Evolutionary conservation across 2,797 vertebrate species (phyloP), one percentile per base, ranked within the genome.

Genomic region (Esox lucius): DNA sequence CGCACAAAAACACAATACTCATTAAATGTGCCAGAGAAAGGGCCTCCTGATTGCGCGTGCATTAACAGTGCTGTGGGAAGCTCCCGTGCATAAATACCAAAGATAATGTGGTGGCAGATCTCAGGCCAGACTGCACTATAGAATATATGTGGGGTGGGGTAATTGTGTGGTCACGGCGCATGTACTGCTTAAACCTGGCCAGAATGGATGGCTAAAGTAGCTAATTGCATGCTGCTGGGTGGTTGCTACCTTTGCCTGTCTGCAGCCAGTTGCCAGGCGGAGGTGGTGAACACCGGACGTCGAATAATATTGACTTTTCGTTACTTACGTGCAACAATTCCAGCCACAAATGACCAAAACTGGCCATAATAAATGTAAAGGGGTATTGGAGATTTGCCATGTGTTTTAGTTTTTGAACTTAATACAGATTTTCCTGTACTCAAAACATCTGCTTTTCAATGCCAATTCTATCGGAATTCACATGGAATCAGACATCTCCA

Each of bases 1-100:
- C 62, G 17, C 82, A 86, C 89, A 86, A 89, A 86, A 87, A 87
- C 84, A 78, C 86, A 82, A 86, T 87, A 84, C 81, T 86, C 83
- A 75, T 87, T 87, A 86, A 87, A 87, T 72, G 53, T n/a, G 53
- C 19, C 19, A 56, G 53, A 56, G 3, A 22, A 56, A 56, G 7
- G 53, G 1, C 17, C 17, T n/a, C 51, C 35, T 39, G 35, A n/a
- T 7, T 19, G 17, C 8, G 8, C n/a, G 7, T 56, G 53, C 53
- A 9, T 56, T 56, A 22, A 22, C 12, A 56, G 53, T 22, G 53
- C 22, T 64, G 61, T 64, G 26, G 61, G 24, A 64, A n/a, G 53
- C 53, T 56, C 8, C 53, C n/a, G 53, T 22, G n/a, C 53, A 22
- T 56, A 56, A 56, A 56, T 22, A 39, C 35, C 7, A 39, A 39